A percentile compares a stretch with the other conserved stretches of the same genome.
phyloP scores from a whole-genome alignment of 2,113 vertebrate species.

The Ceyx cyanopectus region DNA sequence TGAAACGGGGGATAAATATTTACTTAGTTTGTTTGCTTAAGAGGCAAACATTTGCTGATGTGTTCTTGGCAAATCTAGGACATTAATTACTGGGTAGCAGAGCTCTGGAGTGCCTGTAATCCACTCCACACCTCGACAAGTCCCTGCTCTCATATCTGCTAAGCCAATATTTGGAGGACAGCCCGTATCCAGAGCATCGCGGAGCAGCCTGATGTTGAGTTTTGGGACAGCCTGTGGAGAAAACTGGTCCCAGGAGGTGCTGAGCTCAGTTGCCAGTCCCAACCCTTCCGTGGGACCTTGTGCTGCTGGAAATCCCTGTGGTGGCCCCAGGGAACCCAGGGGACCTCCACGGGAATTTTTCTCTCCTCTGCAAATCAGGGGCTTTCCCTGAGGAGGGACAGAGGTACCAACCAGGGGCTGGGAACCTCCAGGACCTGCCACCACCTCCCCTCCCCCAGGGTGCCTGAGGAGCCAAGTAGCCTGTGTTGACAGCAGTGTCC shows the following conservation, averaged over 20 bases:
- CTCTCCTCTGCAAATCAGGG: background rate
- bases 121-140: background rate
- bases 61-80: background rate
- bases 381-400: background rate
- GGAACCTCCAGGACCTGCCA: background rate
- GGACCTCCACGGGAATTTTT: background rate
- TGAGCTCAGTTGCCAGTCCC: background rate
- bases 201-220: background rate
- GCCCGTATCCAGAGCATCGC: accelerated
- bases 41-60: background rate
- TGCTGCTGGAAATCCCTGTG: background rate
- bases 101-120: slow-evolving; percentile 11
- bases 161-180: background rate
- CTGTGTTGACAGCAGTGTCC: accelerated
- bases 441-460: accelerated
- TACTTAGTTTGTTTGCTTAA: background rate
- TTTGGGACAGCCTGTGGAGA: background rate
- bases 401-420: background rate
- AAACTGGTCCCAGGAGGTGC: background rate
- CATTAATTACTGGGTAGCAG: background rate
- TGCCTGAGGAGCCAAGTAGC: accelerated
- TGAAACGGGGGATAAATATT: background rate
- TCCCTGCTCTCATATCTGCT: background rate
- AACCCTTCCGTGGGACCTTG: accelerated
- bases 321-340: accelerated